Percentiles rank a stretch among this genome's conserved stretches.
phyloP scores from a whole-genome alignment of 2,888 invertebrate genomes.

The Aquatica leii region DNA sequence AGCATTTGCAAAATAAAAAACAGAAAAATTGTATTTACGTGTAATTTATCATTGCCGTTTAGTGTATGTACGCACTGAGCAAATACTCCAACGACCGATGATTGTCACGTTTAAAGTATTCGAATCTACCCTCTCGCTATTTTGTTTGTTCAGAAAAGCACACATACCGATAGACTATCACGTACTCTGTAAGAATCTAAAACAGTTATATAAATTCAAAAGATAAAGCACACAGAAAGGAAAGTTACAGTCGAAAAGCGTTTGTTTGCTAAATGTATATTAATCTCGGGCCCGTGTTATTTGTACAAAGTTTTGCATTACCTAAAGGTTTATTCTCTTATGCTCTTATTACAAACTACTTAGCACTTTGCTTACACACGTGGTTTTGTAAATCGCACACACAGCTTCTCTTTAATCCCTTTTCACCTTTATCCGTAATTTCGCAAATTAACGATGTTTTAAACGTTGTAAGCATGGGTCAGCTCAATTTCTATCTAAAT shows the following conservation, averaged over 20 bases:
- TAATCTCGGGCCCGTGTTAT: slow-evolving; percentile 32
- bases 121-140: slow-evolving; percentile 17
- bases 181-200: slow-evolving; percentile 28
- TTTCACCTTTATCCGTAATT: slow-evolving; percentile 31
- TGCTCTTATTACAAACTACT: slow-evolving; percentile 46
- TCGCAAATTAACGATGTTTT: slow-evolving; percentile 21
- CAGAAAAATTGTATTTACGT: not conserved
- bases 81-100: slow-evolving; percentile 23
- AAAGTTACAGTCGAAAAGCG: slow-evolving; percentile 22
- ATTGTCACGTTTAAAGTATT: slow-evolving; percentile 28
- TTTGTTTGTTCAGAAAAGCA: slow-evolving; percentile 28
- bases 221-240: slow-evolving; percentile 29
- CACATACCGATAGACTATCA: slow-evolving; percentile 31
- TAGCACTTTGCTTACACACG: slow-evolving; percentile 40
- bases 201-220: slow-evolving; percentile 29
- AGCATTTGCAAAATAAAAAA: not conserved
- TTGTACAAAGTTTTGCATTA: slow-evolving; percentile 37
- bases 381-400: slow-evolving; percentile 36
- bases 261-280: slow-evolving; percentile 36
- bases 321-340: slow-evolving; percentile 41
- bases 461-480: slow-evolving; percentile 11
- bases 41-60: slow-evolving; percentile 1
- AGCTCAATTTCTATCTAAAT: no score
- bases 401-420: slow-evolving; percentile 37
- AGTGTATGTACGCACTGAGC: slow-evolving; percentile 6